phyloP scores from a whole-genome alignment of 2,113 vertebrate genomes.

The Percopsis transmontana region DNA sequence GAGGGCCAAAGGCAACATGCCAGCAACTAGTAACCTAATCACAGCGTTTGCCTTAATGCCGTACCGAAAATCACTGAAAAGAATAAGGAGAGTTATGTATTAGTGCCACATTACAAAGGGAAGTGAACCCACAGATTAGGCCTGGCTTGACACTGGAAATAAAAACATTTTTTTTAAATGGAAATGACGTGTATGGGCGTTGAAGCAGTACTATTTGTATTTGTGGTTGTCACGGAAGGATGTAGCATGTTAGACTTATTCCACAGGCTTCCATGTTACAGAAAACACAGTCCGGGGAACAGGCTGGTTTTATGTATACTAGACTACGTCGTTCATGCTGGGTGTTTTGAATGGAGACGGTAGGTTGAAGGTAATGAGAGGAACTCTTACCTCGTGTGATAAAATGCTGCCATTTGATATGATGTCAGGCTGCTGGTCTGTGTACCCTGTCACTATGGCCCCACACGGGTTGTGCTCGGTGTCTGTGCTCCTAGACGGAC shows the following conservation, averaged over 20 bases:
- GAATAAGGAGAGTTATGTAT: not conserved
- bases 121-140: not conserved
- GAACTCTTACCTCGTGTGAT: constrained; percentile 90
- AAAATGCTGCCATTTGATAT: constrained; percentile 97
- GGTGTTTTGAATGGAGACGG: not conserved
- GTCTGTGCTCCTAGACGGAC: constrained; percentile 89
- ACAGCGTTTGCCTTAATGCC: constrained; percentile 7
- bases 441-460: constrained; percentile 89
- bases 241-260: not conserved
- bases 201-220: not conserved
- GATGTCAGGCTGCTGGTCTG: constrained; percentile 96
- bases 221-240: not conserved
- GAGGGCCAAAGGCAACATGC: constrained; percentile 23
- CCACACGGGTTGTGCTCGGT: constrained; percentile 92
- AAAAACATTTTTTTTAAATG: not conserved
- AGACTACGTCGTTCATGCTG: constrained; percentile 27
- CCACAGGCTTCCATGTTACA: not conserved
- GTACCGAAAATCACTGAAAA: constrained; percentile 10
- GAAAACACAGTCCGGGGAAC: not conserved
- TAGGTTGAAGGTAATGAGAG: constrained; percentile 30
- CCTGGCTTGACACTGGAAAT: not conserved
- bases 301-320: not conserved
- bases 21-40: constrained; percentile 12
- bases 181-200: not conserved
- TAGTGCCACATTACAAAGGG: not conserved